Conservation (phyloP, 2,888 invertebrate genomes). For the Tetanocera ferruginea region DNA sequence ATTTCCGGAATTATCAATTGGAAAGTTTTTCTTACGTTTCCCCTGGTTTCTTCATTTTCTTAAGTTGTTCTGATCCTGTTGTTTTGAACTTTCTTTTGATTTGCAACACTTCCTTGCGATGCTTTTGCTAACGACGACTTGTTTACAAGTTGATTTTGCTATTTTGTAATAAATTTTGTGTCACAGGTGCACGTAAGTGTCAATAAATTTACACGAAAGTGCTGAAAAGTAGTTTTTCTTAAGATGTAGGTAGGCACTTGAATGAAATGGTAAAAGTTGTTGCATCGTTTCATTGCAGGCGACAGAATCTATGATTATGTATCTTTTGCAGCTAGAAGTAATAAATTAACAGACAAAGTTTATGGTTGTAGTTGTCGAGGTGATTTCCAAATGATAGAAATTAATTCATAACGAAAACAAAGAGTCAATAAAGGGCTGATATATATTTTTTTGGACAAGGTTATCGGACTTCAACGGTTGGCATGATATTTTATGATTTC, state of each 20-base stretch:
- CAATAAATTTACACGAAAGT: slow-evolving; percentile 52
- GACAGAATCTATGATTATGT: slow-evolving; percentile 20
- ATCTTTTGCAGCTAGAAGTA: no score
- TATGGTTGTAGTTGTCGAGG: no score
- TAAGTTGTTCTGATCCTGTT: background rate
- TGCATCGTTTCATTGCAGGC: background rate
- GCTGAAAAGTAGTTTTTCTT: background rate
- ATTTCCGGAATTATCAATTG: background rate
- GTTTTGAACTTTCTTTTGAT: background rate
- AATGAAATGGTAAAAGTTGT: slow-evolving; percentile 50
- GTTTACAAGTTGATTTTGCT: slow-evolving; percentile 4
- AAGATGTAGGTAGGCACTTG: background rate
- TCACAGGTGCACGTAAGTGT: slow-evolving; percentile 57
- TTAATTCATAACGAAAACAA: no score
- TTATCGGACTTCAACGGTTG: background rate
- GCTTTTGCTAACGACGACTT: background rate
- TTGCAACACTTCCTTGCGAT: background rate
- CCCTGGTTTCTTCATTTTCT: background rate
- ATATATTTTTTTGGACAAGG: background rate
- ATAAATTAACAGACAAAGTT: no score
- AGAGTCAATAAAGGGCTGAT: background rate
- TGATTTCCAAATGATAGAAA: no score
- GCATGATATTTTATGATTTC: no score
- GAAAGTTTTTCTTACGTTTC: background rate
- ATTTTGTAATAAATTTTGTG: slow-evolving; percentile 53